Conservation (phyloP, 2,113 vertebrate species). For the Scalopus aquaticus region DNA sequence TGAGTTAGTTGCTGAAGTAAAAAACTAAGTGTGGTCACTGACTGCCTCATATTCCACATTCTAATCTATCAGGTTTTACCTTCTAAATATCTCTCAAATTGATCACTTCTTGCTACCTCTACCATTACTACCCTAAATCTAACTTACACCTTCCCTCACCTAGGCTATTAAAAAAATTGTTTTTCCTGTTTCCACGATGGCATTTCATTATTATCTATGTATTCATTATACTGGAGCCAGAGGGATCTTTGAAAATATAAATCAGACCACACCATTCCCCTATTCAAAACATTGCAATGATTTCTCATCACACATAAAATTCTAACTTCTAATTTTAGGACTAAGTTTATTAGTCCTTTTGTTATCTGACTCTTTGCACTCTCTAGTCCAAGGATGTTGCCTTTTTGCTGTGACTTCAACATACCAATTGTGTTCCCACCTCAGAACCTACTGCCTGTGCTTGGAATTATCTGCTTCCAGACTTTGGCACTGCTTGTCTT, state of each 20-base stretch:
- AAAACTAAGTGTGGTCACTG: not conserved
- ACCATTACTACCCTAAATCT: not conserved
- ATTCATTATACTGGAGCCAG: not conserved
- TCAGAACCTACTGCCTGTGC: not conserved
- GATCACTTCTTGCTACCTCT: not conserved
- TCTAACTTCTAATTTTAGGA: not conserved
- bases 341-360: not conserved
- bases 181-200: not conserved
- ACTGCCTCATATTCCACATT: not conserved
- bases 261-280: not conserved
- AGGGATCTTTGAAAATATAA: conserved; percentile 26
- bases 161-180: conserved; percentile 10
- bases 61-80: not conserved
- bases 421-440: not conserved
- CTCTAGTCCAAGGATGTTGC: not conserved
- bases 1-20: conserved; percentile 7
- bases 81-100: not conserved
- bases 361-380: not conserved
- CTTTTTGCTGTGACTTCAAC: not conserved
- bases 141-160: not conserved
- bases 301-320: conserved; percentile 9
- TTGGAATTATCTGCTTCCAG: not conserved
- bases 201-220: not conserved
- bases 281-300: not conserved
- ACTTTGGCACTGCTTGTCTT: not conserved